Percentiles rank a stretch among this genome's conserved stretches.
Conservation (phyloP, 2,888 invertebrate species). For the Drosophila mimetica region DNA sequence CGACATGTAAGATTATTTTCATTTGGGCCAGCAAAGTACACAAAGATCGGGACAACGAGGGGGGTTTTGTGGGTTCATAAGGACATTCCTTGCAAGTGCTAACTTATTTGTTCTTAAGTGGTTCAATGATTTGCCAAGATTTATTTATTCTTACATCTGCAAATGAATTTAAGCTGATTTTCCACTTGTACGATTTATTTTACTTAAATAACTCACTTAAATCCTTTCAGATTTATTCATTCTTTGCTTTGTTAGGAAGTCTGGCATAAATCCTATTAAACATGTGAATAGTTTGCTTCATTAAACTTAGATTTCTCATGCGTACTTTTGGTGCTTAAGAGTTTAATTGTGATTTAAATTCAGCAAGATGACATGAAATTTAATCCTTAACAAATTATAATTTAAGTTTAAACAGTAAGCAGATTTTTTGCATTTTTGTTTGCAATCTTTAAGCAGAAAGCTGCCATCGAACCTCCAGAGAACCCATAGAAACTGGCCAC, state of each 20-base stretch:
- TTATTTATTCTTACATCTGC: not conserved
- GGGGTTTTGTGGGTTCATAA: not conserved
- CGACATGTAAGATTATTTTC: conserved; percentile 82
- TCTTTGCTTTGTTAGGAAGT: not conserved
- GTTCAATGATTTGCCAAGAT: not conserved
- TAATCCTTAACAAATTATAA: too few species aligned
- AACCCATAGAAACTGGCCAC: not conserved
- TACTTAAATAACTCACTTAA: not conserved
- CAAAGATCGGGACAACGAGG: conserved; percentile 23
- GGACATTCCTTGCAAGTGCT: not conserved
- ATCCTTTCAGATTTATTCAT: not conserved
- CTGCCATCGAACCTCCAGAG: not conserved
- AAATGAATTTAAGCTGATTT: not conserved
- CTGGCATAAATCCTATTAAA: not conserved
- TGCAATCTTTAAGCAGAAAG: not conserved
- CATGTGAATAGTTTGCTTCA: not conserved
- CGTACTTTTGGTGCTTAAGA: too few species aligned
- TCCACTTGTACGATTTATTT: not conserved
- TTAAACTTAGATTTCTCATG: not conserved
- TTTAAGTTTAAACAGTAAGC: not conserved
- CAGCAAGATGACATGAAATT: not conserved
- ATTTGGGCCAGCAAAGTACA: conserved; percentile 35
- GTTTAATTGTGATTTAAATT: not conserved
- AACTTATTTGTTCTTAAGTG: not conserved
- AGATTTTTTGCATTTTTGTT: not conserved